Evolutionary conservation across 2,113 vertebrate species (phyloP).

Genomic region (Pygoscelis antarcticus): DNA sequence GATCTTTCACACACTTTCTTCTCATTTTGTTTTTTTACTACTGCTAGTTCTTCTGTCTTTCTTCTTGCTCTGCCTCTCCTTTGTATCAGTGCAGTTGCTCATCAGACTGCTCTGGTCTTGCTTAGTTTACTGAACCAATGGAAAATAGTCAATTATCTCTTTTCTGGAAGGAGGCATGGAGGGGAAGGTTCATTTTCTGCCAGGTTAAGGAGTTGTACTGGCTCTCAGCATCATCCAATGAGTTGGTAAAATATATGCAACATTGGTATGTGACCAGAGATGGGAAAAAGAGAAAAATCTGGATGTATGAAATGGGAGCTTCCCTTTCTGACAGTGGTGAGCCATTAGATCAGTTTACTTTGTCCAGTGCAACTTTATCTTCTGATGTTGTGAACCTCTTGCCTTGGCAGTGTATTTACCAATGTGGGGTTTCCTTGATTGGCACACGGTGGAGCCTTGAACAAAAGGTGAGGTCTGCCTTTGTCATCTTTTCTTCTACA

Average conservation of each 20-base stretch:
- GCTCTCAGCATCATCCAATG: fast-evolving
- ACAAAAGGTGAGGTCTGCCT: neutral
- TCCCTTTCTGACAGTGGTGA: neutral
- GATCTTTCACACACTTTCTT: neutral
- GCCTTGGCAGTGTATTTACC: neutral
- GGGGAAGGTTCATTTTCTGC: neutral
- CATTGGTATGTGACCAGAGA: neutral
- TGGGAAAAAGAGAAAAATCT: neutral
- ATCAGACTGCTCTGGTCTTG: neutral
- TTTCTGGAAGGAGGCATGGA: neutral
- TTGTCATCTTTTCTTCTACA: neutral
- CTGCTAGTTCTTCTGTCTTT: neutral
- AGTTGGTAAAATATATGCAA: neutral
- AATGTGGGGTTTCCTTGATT: neutral
- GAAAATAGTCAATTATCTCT: neutral
- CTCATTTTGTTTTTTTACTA: neutral
- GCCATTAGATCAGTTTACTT: neutral
- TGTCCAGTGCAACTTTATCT: neutral
- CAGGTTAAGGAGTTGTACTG: neutral
- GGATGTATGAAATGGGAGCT: neutral
- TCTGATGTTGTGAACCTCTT: neutral
- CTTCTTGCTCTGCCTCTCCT: neutral
- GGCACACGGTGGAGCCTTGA: fast-evolving
- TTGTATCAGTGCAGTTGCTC: neutral
- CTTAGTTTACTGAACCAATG: neutral